These are phyloP conservation scores for Haliclystus octoradiatus DNA, from an alignment of 30 jellyfish, hydroid and myxozoan genomes.

Conservation along the genomic window DNA sequence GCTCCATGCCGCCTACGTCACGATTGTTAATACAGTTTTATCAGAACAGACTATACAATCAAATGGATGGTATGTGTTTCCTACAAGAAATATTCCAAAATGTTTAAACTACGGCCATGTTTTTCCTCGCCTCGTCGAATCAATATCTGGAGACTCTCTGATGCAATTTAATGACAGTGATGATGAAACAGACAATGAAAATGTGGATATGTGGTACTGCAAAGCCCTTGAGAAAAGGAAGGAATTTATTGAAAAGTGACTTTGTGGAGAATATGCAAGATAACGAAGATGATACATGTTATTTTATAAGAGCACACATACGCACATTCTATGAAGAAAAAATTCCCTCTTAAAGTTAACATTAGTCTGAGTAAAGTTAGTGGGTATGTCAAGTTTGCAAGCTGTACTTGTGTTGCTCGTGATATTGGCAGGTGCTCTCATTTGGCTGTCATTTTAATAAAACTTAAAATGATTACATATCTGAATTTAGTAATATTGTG, in stretches of 20 bases:
- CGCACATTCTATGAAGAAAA: slow-evolving; percentile 51
- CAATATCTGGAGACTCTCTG: too few relatives aligned
- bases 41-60: too few relatives aligned
- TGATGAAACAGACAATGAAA: not conserved
- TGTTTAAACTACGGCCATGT: too few relatives aligned
- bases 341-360: slow-evolving; percentile 7
- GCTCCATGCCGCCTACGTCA: too few relatives aligned
- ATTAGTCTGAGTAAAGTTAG: slow-evolving; percentile 24
- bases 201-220: slow-evolving; percentile 16
- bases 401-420: slow-evolving; percentile 22
- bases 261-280: slow-evolving; percentile 28
- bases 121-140: too few relatives aligned
- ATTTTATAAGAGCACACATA: slow-evolving; percentile 34
- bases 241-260: slow-evolving; percentile 19
- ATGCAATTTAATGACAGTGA: too few relatives aligned
- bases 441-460: slow-evolving; percentile 35
- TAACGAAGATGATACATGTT: slow-evolving; percentile 17
- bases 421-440: slow-evolving; percentile 39
- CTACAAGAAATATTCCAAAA: too few relatives aligned
- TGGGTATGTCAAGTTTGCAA: slow-evolving; percentile 14
- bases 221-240: slow-evolving; percentile 8
- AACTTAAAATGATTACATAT: too few relatives aligned
- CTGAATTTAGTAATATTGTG: too few relatives aligned
- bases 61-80: slow-evolving; percentile 8
- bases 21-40: too few relatives aligned